These are phyloP conservation scores for Lagopus muta DNA, from an alignment of 2,113 vertebrate genomes.

Conservation along the genomic window DNA sequence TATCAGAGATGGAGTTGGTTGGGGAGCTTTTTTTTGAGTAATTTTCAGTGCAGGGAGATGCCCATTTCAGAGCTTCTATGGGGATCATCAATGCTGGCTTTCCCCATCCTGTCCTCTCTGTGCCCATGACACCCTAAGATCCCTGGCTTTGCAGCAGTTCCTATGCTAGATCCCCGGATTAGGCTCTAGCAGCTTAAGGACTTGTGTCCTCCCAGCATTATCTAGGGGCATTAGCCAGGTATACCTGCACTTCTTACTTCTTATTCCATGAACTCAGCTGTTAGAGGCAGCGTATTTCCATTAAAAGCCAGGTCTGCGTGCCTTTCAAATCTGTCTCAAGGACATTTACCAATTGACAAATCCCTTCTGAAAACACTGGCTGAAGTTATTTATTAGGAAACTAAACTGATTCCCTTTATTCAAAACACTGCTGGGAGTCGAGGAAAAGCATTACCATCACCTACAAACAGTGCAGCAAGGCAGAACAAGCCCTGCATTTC, in stretches of 20 bases:
- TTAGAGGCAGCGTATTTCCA: neutral
- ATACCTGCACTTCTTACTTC: neutral
- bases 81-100: neutral
- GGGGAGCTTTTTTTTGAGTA: neutral
- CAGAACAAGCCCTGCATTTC: constrained; percentile 4
- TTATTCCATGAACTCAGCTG: neutral
- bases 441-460: neutral
- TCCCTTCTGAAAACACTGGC: constrained; percentile 17
- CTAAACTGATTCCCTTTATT: constrained; percentile 16
- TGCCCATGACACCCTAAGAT: neutral
- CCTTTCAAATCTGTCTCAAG: constrained; percentile 38
- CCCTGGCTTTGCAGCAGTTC: neutral
- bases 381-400: constrained; percentile 45
- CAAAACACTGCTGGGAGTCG: neutral
- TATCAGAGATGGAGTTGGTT: neutral
- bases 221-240: neutral
- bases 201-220: neutral
- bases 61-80: neutral
- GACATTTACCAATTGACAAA: constrained; percentile 16
- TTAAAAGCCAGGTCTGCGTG: neutral
- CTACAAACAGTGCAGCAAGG: neutral
- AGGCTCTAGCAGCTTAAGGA: neutral
- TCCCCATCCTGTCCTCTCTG: neutral
- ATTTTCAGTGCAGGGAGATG: neutral
- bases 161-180: neutral